Percentiles rank a stretch among this genome's conserved stretches.
These are phyloP conservation scores for Syngnathus typhle DNA, from an alignment of 2,113 vertebrate species.

Conservation along the genomic window DNA sequence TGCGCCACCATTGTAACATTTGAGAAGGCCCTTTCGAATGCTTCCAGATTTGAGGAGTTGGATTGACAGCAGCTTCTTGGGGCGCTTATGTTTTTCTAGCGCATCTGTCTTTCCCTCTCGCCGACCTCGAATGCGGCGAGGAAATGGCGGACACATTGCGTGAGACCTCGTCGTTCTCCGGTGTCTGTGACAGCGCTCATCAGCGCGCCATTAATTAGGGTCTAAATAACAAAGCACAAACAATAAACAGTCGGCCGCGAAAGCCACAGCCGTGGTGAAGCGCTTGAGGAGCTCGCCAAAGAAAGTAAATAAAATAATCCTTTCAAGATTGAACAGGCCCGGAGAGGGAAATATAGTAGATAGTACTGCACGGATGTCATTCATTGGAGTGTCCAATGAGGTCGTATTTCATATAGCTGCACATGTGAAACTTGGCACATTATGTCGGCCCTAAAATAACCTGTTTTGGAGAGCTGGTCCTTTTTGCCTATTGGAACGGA, in stretches of 20 bases:
- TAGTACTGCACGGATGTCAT: conserved; percentile 61
- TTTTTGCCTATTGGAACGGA: conserved; percentile 47
- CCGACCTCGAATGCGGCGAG: conserved; percentile 51
- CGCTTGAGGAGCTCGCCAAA: conserved; percentile 55
- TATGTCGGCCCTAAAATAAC: conserved; percentile 66
- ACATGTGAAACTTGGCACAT: conserved; percentile 80
- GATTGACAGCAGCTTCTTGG: conserved; percentile 55
- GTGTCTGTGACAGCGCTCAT: conserved; percentile 65
- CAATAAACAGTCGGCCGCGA: conserved; percentile 70
- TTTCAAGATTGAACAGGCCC: conserved; percentile 65
- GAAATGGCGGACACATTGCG: conserved; percentile 59
- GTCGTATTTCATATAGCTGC: conserved; percentile 63
- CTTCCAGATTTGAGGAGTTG: conserved; percentile 37
- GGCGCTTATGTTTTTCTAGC: conserved; percentile 56
- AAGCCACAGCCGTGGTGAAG: conserved; percentile 62
- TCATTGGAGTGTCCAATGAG: conserved; percentile 48
- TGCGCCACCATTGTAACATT: conserved; percentile 27
- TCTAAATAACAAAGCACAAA: conserved; percentile 70
- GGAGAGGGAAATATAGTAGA: conserved; percentile 48
- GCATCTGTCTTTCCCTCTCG: conserved; percentile 59
- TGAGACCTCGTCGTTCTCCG: conserved; percentile 57
- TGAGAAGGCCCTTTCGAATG: background rate
- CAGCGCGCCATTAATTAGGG: conserved; percentile 70
- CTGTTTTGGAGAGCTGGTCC: conserved; percentile 50
- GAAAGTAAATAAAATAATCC: conserved; percentile 68